Evolutionary conservation across 1,140 invertebrate species (phyloP).

Genomic region (Macrocentrus cingulum): DNA sequence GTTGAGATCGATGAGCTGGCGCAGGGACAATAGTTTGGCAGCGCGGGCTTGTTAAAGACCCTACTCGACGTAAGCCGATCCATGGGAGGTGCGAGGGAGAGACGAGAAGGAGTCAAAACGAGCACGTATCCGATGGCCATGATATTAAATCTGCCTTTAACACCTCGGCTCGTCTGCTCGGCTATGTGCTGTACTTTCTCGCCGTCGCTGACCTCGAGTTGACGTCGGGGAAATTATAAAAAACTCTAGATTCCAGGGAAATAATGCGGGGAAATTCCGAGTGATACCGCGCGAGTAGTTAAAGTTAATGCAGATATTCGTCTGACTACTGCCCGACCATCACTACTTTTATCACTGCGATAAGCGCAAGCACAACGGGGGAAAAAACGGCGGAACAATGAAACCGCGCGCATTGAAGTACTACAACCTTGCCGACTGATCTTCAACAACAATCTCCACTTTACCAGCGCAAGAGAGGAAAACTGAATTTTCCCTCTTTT

Average conservation of each 20-base stretch:
- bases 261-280: background rate
- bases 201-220: too few relatives aligned
- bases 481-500: constrained; percentile 22
- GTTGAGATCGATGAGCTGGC: background rate
- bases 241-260: too few relatives aligned
- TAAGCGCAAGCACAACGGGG: background rate
- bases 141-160: constrained; percentile 48
- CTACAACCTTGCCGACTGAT: background rate
- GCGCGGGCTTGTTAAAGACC: constrained; percentile 45
- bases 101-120: constrained; percentile 33
- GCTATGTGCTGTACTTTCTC: too few relatives aligned
- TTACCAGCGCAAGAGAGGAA: constrained; percentile 40
- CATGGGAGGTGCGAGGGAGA: background rate
- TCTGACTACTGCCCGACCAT: background rate
- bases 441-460: constrained; percentile 27
- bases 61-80: background rate
- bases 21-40: constrained; percentile 39
- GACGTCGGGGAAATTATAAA: too few relatives aligned
- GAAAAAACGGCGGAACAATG: too few relatives aligned
- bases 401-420: background rate
- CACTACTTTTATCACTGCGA: background rate
- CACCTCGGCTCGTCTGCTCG: constrained; percentile 23
- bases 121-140: constrained; percentile 41
- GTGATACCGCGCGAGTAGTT: background rate
- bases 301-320: background rate